Conservation (phyloP, 2,113 vertebrate species). For the Lepus timidus region DNA sequence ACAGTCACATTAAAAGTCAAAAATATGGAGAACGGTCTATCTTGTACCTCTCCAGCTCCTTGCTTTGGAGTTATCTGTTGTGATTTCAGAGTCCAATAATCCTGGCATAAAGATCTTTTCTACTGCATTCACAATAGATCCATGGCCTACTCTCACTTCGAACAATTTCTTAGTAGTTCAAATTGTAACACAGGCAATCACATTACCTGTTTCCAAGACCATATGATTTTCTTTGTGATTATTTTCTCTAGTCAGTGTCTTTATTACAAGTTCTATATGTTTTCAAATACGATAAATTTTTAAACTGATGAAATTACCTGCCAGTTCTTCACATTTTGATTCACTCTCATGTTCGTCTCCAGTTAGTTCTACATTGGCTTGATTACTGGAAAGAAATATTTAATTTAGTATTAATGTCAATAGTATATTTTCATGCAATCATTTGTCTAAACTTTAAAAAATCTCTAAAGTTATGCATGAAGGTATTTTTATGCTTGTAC, state of each 20-base stretch:
- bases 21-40: background rate
- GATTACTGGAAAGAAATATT: slow-evolving; percentile 74
- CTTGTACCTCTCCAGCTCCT: background rate
- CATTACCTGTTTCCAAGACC: background rate
- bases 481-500: too few relatives aligned
- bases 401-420: slow-evolving; percentile 47
- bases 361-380: slow-evolving; percentile 31
- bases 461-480: background rate
- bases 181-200: background rate
- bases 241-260: background rate
- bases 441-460: background rate
- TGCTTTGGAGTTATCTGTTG: background rate
- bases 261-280: background rate
- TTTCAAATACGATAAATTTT: slow-evolving; percentile 34
- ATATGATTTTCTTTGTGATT: background rate
- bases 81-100: background rate
- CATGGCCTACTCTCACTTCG: background rate
- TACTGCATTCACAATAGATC: background rate
- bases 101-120: background rate
- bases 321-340: slow-evolving; percentile 75
- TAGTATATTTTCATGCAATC: background rate
- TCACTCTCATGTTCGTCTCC: slow-evolving; percentile 77
- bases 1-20: background rate
- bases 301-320: slow-evolving; percentile 83
- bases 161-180: background rate